Base-by-base conservation (phyloP, 2,113 vertebrate species). In the Gallinago undulata region DNA sequence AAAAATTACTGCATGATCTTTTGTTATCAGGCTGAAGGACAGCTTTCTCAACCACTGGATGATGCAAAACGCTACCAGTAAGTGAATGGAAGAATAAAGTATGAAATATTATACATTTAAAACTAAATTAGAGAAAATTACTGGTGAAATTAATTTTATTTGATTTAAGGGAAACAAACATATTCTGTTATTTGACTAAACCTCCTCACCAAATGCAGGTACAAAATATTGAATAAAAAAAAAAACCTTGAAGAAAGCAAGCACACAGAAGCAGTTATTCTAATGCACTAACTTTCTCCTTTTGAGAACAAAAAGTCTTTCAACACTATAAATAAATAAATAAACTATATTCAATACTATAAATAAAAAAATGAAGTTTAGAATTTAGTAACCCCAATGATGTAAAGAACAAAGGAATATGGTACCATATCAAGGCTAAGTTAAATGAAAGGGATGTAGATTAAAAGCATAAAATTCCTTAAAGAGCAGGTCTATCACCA, bases 131-230 rank as follows among this genome's bases (percentile, higher is more conserved):
- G 33, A n/a, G 47, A 56, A 81, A 76, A 55, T 25, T 51, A 18
- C 47, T 74, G n/a, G 28, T 92, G 68, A 80, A 83, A 57, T 75
- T 72, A 53, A 76, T 74, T 81, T 64, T 22, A 78, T 90, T 90
- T 83, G n/a, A 92, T 92, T 90, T 67, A 93, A 94, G 47, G n/a
- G 37, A 87, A 92, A 66, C 11, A 59, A 91, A 62, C n/a, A 27
- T 13, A 8, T 22, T 50, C 11, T 76, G 81, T 47, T 63, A 85
- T 37, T 69, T 84, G 63, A 93, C 45, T 83, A 74, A 62, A 19
- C n/a, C 48, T 53, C 57, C 63, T 37, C 37, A 83, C 82, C 24
- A 72, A 60, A 87, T 22, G 22, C 56, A 82, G 50, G 31, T 24
- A 43, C 30, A 56, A 87, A 84, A 89, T 24, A 77, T 0, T 31